These are phyloP conservation scores for Anguilla japonica DNA, from an alignment of 2,113 vertebrate species.

Conservation along the genomic window DNA sequence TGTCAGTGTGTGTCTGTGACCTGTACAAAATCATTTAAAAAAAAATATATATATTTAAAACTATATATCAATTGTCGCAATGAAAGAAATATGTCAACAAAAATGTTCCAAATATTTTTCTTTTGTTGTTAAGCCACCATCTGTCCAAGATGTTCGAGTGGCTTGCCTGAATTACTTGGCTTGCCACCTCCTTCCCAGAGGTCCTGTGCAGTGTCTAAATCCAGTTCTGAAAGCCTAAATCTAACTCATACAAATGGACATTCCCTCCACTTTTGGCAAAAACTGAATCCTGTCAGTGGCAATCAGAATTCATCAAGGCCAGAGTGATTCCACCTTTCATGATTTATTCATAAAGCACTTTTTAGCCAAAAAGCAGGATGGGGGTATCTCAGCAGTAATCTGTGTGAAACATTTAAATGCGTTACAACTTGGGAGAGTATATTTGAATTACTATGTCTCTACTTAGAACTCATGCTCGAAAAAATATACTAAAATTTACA, in stretches of 20 bases:
- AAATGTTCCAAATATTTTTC: no score
- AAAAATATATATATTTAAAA: no score
- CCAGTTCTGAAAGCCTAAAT: not conserved
- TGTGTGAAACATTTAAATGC: not conserved
- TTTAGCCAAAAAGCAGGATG: not conserved
- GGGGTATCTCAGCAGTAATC: conserved; percentile 8
- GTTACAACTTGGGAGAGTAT: not conserved
- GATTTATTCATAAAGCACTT: conserved; percentile 39
- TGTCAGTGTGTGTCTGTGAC: no score
- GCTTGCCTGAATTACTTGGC: conserved; percentile 10
- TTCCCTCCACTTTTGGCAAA: not conserved
- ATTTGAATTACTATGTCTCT: not conserved
- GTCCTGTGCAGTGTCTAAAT: not conserved
- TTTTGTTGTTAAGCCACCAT: not conserved
- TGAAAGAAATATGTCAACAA: not conserved
- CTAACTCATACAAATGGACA: not conserved
- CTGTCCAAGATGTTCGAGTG: not conserved
- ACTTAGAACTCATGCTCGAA: no score
- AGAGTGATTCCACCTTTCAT: conserved; percentile 17
- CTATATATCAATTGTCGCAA: not conserved
- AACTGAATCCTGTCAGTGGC: not conserved
- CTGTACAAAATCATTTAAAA: no score
- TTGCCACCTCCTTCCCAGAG: conserved; percentile 14
- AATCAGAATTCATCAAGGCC: conserved; percentile 6
- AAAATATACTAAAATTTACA: no score